Evolutionary conservation across 2,888 invertebrate species (phyloP).

Genomic region (Clitarchus hookeri): DNA sequence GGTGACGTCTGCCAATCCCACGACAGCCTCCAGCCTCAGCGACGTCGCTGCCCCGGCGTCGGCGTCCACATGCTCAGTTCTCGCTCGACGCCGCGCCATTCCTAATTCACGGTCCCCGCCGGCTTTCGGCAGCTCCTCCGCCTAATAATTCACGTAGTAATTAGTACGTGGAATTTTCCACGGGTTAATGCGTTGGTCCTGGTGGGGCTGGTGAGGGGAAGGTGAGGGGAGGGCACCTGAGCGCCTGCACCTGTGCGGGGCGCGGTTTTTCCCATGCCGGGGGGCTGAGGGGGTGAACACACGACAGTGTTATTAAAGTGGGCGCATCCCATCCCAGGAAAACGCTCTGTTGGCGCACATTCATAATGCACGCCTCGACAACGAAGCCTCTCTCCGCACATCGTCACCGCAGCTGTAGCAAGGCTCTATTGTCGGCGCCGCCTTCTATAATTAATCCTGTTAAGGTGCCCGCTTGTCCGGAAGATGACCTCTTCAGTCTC

Average conservation of each 20-base stretch:
- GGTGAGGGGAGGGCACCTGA: not conserved
- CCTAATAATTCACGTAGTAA: not conserved
- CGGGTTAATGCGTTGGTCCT: not conserved
- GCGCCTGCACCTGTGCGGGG: not conserved
- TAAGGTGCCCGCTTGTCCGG: not conserved
- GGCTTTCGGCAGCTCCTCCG: not conserved
- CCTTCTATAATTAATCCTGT: not conserved
- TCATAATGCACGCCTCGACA: not conserved
- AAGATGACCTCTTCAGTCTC: not conserved
- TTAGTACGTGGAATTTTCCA: not conserved
- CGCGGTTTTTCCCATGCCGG: not conserved
- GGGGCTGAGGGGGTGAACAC: not conserved
- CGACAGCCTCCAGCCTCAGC: no score
- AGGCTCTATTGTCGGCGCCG: not conserved
- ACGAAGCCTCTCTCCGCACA: not conserved
- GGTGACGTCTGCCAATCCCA: no score
- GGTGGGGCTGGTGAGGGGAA: no score
- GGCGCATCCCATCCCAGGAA: not conserved
- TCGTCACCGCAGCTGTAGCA: not conserved
- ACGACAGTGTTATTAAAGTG: conserved; percentile 14
- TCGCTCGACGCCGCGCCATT: no score
- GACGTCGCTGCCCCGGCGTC: no score
- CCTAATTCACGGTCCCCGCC: not conserved
- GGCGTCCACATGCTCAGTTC: no score
- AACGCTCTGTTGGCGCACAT: not conserved